These are phyloP conservation scores for Acrocephalus arundinaceus DNA, from an alignment of 2,113 vertebrate species.

Conservation along the genomic window DNA sequence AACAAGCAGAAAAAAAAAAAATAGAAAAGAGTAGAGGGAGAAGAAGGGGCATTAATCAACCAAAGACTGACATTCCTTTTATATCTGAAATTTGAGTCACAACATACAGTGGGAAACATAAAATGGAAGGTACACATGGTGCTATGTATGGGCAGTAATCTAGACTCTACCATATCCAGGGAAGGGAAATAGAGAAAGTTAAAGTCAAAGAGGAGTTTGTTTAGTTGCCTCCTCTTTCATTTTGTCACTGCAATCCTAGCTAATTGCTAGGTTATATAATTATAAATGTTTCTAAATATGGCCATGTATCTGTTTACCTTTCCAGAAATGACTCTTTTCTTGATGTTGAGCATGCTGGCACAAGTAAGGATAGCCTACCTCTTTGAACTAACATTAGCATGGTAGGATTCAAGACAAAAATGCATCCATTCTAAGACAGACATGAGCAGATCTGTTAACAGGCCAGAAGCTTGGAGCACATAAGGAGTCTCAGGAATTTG, in stretches of 20 bases:
- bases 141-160: not conserved
- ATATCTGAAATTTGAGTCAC: not conserved
- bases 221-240: not conserved
- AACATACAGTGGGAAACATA: not conserved
- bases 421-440: not conserved
- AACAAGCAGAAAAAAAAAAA: not conserved
- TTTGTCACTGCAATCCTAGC: not conserved
- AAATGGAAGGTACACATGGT: not conserved
- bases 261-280: not conserved
- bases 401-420: not conserved
- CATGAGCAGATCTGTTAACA: not conserved
- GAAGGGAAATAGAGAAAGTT: not conserved
- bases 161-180: not conserved
- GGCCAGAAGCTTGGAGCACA: not conserved
- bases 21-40: accelerated
- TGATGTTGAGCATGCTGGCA: not conserved
- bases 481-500: not conserved
- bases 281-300: not conserved
- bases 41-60: not conserved
- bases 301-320: not conserved
- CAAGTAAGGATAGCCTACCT: not conserved
- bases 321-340: not conserved
- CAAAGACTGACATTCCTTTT: not conserved
- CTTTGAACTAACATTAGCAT: not conserved
- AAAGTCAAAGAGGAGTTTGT: not conserved